These are phyloP conservation scores for Echiichthys vipera DNA, from an alignment of 2,797 vertebrate species.

Conservation along the genomic window DNA sequence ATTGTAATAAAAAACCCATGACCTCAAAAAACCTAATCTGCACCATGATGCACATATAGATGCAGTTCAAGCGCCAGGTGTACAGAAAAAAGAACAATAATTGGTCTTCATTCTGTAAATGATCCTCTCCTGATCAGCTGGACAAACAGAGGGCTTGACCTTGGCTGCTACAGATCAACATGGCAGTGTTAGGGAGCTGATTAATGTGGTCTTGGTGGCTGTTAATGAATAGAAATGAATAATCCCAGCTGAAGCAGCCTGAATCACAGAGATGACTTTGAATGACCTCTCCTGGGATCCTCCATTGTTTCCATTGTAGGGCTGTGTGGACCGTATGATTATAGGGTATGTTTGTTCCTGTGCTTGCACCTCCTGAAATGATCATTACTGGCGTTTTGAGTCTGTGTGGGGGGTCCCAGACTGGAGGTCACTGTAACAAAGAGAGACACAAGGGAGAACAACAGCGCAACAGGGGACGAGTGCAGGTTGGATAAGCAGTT, in stretches of 20 bases:
- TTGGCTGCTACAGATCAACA: background rate
- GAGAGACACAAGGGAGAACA: background rate
- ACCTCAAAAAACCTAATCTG: too few relatives aligned
- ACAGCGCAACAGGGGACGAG: background rate
- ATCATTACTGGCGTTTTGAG: conserved; percentile 4
- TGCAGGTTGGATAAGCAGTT: background rate
- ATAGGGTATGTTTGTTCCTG: background rate
- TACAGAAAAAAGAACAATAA: background rate
- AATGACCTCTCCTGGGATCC: conserved; percentile 20
- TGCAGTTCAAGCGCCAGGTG: too few relatives aligned
- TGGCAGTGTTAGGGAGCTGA: background rate
- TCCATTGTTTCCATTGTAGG: background rate
- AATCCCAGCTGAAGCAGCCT: conserved; percentile 21
- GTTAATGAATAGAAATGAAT: background rate
- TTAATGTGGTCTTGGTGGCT: background rate
- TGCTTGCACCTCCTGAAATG: background rate
- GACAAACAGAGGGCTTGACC: background rate
- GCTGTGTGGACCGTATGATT: background rate
- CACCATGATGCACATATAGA: too few relatives aligned
- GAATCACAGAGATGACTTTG: conserved; percentile 17
- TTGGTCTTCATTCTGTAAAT: background rate
- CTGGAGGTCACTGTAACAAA: conserved; percentile 19
- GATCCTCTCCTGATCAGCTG: background rate
- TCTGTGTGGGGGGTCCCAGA: background rate
- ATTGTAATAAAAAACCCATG: too few relatives aligned